These are phyloP conservation scores for Adrianichthys oophorus DNA, from an alignment of 2,797 vertebrate species.

Conservation along the genomic window DNA sequence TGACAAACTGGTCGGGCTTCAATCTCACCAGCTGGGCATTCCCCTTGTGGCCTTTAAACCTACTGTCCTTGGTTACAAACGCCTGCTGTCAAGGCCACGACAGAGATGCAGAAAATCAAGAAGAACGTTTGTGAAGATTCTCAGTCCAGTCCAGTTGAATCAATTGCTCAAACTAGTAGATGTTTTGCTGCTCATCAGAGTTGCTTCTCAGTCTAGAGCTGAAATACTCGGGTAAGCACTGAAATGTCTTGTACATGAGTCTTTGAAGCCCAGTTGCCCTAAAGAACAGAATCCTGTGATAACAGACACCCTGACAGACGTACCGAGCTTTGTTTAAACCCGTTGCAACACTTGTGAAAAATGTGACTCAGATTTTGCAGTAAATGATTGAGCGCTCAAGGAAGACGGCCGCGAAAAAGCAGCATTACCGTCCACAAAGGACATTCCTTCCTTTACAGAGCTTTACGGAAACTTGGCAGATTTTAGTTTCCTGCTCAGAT, in stretches of 20 bases:
- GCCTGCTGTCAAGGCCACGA: conserved; percentile 3
- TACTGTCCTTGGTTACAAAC: conserved; percentile 19
- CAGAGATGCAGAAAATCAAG: not conserved
- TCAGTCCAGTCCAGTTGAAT: no score
- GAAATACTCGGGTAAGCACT: no score
- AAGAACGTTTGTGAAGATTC: no score
- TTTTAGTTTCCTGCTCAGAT: conserved; percentile 1
- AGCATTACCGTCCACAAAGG: conserved; percentile 4
- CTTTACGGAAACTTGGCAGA: not conserved
- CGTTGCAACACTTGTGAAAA: conserved; percentile 12
- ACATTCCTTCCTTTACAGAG: not conserved
- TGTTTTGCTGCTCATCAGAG: no score
- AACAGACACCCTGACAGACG: no score
- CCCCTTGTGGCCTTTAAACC: conserved; percentile 20
- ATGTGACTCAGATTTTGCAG: conserved; percentile 16
- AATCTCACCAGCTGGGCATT: conserved; percentile 45
- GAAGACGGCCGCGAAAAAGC: conserved; percentile 41
- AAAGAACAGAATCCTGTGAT: no score
- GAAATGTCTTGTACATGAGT: no score
- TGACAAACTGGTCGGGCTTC: conserved; percentile 26
- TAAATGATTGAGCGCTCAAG: conserved; percentile 2
- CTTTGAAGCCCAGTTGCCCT: no score
- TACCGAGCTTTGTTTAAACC: no score
- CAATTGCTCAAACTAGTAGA: no score
- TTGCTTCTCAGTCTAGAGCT: no score